These are phyloP conservation scores for Chrysodeixis includens DNA, from an alignment of 2,888 invertebrate genomes.

Conservation along the genomic window DNA sequence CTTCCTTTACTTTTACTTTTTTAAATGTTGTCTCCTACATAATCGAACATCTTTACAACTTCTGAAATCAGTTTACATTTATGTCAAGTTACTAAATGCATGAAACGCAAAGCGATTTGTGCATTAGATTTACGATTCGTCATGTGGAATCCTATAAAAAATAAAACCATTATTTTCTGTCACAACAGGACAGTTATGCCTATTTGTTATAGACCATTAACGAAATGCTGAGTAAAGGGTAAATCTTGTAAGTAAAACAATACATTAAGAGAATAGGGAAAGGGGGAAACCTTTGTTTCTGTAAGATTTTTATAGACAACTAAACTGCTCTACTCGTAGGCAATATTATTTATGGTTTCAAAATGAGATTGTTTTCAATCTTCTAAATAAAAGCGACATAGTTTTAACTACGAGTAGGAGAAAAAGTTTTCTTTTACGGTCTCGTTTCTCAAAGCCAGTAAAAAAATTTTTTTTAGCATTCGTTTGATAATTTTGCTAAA, in stretches of 20 bases:
- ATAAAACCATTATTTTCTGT: conserved; percentile 8
- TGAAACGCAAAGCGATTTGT: not conserved
- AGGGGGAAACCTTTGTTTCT: conserved; percentile 3
- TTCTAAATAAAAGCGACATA: too few species aligned
- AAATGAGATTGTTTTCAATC: not conserved
- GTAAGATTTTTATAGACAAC: not conserved
- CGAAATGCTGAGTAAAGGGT: not conserved
- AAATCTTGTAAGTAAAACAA: conserved; percentile 10
- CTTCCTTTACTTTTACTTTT: too few species aligned
- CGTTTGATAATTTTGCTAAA: too few species aligned
- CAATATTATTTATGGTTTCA: not conserved
- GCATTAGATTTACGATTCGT: not conserved
- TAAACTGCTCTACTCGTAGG: not conserved
- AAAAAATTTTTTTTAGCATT: not conserved
- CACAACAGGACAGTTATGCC: not conserved
- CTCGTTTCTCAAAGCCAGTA: not conserved
- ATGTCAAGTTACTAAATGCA: not conserved
- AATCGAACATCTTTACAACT: not conserved
- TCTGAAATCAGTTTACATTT: not conserved
- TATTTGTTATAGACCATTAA: conserved; percentile 6
- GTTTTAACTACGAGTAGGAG: not conserved
- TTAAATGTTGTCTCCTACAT: too few species aligned
- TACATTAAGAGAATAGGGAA: conserved; percentile 8
- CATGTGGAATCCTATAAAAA: not conserved
- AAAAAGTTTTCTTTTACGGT: not conserved